Base-by-base conservation (phyloP, 2,113 vertebrate genomes). In the Vidua macroura region DNA sequence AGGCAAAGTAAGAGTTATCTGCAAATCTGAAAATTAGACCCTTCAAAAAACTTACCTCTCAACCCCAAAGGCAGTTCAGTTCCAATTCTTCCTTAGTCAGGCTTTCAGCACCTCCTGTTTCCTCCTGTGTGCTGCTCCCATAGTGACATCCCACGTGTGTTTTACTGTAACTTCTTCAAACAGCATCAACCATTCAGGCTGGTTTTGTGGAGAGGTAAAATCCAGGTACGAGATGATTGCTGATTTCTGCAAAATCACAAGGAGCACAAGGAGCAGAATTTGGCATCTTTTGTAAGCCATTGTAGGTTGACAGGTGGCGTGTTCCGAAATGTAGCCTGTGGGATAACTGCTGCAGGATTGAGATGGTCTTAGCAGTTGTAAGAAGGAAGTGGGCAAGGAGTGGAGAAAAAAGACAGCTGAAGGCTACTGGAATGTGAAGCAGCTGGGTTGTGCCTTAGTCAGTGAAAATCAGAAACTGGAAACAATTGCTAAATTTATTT, bases 401-500 rank as follows among this genome's bases (percentile, higher is more conserved):
- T 9, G 82, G 77, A 49, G 68, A 66, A 48, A 51, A 67, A 72
- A 64, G 94, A 87, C 96, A 95, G 96, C 94, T 94, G 96, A 92
- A 92, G 93, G 24, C 92, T 78, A 0, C 24, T 81, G 96, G 95
- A 91, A 92, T 94, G 96, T 66, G 69, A 74, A 73, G 90, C 92
- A 95, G 73, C 96, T 92, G 78, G 77, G 46, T 37, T 43, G 81
- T 66, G 83, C 70, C 86, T 94, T 83, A 64, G 62, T 91, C 88
- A 94, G 90, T 94, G 89, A 91, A 77, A 92, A 91, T 83, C 79
- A 95, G 90, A 96, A 74, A 77, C 78, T 95, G 95, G 92, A 93
- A 91, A 97, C 94, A 96, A 53, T 96, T 94, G 83, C 88, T 81
- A 81, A 89, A 83, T 96, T 96, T 96, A 94, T 95, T 96, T 97